phyloP scores from a whole-genome alignment of 2,888 invertebrate genomes.

The Iselma pallidipennis region DNA sequence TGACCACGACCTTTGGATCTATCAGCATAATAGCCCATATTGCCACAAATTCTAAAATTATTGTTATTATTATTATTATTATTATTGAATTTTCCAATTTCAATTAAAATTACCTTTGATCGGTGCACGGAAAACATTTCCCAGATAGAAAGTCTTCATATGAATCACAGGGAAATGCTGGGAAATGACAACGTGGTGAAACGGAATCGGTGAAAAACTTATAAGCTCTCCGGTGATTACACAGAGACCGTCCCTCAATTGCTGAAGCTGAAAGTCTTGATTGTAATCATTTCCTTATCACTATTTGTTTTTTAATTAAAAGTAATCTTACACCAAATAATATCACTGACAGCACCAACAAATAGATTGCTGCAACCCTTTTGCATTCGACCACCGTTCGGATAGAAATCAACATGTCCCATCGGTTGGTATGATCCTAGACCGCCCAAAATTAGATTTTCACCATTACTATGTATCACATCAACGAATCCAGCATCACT shows the following conservation, averaged over 20 bases:
- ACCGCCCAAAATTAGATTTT: slow-evolving; percentile 88
- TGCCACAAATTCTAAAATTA: slow-evolving; percentile 70
- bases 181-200: slow-evolving; percentile 87
- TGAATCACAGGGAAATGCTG: slow-evolving; percentile 83
- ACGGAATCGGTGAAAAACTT: slow-evolving; percentile 95
- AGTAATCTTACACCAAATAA: slow-evolving; percentile 76
- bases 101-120: slow-evolving; percentile 50
- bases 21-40: slow-evolving; percentile 94
- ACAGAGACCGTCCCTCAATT: slow-evolving; percentile 83
- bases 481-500: slow-evolving; percentile 88
- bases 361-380: slow-evolving; percentile 92
- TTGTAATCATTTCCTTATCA: slow-evolving; percentile 3
- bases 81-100: no score
- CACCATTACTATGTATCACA: slow-evolving; percentile 92
- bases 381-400: slow-evolving; percentile 90
- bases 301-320: background rate
- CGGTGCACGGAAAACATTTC: slow-evolving; percentile 72
- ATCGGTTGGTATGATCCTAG: slow-evolving; percentile 84
- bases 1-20: slow-evolving; percentile 81
- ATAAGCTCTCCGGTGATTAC: slow-evolving; percentile 92
- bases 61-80: background rate
- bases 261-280: slow-evolving; percentile 64
- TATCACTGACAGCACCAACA: slow-evolving; percentile 87
- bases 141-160: slow-evolving; percentile 84
- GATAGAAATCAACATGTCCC: slow-evolving; percentile 91